A percentile compares a stretch with the other conserved stretches of the same genome.
Conservation (phyloP, 2,888 invertebrate genomes). For the Artemia sinica region DNA sequence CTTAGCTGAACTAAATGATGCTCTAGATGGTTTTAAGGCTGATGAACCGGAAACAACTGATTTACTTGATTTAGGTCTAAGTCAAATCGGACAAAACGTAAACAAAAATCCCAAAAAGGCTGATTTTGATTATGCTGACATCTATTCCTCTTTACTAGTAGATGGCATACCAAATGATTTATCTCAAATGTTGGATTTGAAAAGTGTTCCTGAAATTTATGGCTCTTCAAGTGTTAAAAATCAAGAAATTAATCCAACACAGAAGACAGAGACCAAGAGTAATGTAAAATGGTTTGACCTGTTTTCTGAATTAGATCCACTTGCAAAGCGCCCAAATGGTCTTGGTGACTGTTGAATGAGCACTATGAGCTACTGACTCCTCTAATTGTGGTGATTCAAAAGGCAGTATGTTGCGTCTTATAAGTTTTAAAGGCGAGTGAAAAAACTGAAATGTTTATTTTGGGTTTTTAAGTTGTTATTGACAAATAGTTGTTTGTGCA, state of each 20-base stretch:
- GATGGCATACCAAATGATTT: background rate
- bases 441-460: no score
- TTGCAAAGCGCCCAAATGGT: constrained; percentile 50
- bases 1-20: background rate
- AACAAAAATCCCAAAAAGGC: background rate
- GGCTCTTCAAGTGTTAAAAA: background rate
- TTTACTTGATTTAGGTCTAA: background rate
- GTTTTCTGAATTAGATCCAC: constrained; percentile 80
- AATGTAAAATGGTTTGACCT: constrained; percentile 56
- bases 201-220: background rate
- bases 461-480: no score
- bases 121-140: background rate
- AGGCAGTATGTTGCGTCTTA: no score
- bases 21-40: background rate
- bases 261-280: background rate
- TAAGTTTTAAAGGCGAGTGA: no score
- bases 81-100: background rate
- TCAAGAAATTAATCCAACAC: background rate
- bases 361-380: background rate
- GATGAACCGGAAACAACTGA: background rate
- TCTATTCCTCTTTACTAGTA: background rate
- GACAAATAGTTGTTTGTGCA: no score
- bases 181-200: background rate
- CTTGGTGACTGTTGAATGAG: constrained; percentile 4
- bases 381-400: no score